Conservation (phyloP, 2,888 invertebrate genomes). For the Acrocera orbiculus region DNA sequence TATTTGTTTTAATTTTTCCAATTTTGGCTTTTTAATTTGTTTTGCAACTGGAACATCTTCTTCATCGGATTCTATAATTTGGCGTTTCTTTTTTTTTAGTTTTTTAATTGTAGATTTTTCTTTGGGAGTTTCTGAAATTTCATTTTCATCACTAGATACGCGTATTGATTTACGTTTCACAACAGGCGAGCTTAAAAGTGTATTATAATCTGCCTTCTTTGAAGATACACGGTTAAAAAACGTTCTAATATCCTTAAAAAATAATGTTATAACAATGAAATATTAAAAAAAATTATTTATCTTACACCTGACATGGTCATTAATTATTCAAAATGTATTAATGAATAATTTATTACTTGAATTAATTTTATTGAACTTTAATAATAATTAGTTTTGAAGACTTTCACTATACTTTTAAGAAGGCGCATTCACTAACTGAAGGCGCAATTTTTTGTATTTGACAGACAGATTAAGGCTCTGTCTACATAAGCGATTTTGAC, state of each 20-base stretch:
- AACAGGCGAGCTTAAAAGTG: constrained; percentile 13
- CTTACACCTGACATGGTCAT: too few species aligned
- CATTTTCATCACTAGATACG: constrained; percentile 38
- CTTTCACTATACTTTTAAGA: too few species aligned
- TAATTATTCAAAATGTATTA: too few species aligned
- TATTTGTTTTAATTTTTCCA: constrained; percentile 15
- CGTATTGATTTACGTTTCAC: constrained; percentile 27
- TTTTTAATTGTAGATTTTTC: constrained; percentile 9
- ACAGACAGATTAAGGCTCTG: too few species aligned
- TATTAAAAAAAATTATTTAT: too few species aligned
- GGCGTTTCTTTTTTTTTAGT: constrained; percentile 16
- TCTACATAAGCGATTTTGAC: too few species aligned
- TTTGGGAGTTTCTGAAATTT: constrained; percentile 22
- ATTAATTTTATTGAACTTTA: too few species aligned
- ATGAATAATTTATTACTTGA: too few species aligned
- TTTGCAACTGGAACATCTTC: constrained; percentile 25
- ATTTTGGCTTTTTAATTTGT: constrained; percentile 16
- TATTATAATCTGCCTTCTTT: constrained; percentile 14
- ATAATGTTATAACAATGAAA: background rate
- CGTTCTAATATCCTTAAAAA: constrained; percentile 43
- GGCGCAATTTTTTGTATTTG: too few species aligned
- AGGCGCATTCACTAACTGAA: too few species aligned
- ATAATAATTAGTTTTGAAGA: too few species aligned
- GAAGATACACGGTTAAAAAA: constrained; percentile 39
- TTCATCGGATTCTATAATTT: constrained; percentile 29